Evolutionary conservation across 1,140 invertebrate species (phyloP).

Genomic region (Micrasema minimum): DNA sequence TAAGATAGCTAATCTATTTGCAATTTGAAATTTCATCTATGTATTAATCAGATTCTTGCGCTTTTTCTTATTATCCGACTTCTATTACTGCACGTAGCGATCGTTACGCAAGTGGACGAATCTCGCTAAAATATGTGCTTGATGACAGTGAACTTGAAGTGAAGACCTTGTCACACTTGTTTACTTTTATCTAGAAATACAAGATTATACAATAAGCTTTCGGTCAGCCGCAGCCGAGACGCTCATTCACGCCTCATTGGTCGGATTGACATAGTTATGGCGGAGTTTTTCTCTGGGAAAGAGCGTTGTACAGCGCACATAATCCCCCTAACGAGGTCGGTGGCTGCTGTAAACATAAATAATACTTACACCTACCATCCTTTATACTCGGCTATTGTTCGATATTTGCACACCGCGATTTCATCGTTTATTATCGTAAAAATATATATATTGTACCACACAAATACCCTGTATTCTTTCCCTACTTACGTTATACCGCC

Average conservation of each 20-base stretch:
- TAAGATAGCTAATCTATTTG: too few species aligned
- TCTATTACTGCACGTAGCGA: too few species aligned
- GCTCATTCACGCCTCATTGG: conserved; percentile 20
- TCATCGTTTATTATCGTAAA: conserved; percentile 24
- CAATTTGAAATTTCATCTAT: too few species aligned
- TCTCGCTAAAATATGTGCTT: background rate
- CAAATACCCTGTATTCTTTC: conserved; percentile 9
- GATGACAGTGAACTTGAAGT: conserved; percentile 27
- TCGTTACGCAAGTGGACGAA: background rate
- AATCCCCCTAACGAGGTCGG: conserved; percentile 41
- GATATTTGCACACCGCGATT: conserved; percentile 22
- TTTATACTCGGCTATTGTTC: conserved; percentile 21
- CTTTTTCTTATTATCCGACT: too few species aligned
- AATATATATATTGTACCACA: background rate
- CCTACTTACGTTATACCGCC: too few species aligned
- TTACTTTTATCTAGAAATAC: background rate
- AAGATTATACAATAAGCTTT: conserved; percentile 29
- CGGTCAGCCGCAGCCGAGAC: background rate
- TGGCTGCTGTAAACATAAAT: conserved; percentile 28
- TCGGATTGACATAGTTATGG: conserved; percentile 30
- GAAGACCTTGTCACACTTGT: conserved; percentile 20
- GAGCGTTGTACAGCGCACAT: conserved; percentile 12
- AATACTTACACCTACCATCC: too few species aligned
- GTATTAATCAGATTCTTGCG: too few species aligned
- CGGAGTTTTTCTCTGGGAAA: conserved; percentile 36